A percentile compares a stretch with the other conserved stretches of the same genome.
Evolutionary conservation across 2,113 vertebrate species (phyloP).

Genomic region (Riparia riparia): DNA sequence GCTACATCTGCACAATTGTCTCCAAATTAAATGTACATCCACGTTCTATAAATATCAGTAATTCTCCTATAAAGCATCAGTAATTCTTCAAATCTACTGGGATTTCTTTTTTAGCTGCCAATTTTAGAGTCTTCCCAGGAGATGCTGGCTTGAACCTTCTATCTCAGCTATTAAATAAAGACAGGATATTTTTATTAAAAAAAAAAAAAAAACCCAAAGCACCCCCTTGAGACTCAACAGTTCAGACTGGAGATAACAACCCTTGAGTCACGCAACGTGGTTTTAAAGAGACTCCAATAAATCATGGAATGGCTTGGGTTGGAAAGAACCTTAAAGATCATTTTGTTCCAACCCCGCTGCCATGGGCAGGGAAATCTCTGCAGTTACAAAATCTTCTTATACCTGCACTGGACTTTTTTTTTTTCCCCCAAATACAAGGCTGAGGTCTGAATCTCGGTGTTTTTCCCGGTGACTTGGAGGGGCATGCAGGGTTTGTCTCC

Average conservation of each 20-base stretch:
- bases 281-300: neutral
- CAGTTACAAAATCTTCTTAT: neutral
- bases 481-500: neutral
- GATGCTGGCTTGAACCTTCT: slow-evolving; percentile 5
- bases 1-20: neutral
- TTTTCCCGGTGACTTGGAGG: neutral
- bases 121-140: slow-evolving; percentile 38
- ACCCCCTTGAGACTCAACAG: slow-evolving; percentile 13
- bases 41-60: neutral
- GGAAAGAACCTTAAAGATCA: neutral
- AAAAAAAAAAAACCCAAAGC: neutral
- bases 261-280: neutral
- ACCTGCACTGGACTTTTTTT: neutral
- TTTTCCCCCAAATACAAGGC: neutral
- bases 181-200: slow-evolving; percentile 23
- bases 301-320: neutral
- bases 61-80: neutral
- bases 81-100: neutral
- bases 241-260: slow-evolving; percentile 6
- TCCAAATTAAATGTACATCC: neutral
- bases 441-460: neutral
- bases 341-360: neutral
- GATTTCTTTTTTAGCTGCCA: neutral
- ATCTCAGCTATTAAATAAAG: slow-evolving; percentile 48
- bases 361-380: neutral